phyloP scores from a whole-genome alignment of 2,797 vertebrate genomes.

The Scomberomorus guttatus region DNA sequence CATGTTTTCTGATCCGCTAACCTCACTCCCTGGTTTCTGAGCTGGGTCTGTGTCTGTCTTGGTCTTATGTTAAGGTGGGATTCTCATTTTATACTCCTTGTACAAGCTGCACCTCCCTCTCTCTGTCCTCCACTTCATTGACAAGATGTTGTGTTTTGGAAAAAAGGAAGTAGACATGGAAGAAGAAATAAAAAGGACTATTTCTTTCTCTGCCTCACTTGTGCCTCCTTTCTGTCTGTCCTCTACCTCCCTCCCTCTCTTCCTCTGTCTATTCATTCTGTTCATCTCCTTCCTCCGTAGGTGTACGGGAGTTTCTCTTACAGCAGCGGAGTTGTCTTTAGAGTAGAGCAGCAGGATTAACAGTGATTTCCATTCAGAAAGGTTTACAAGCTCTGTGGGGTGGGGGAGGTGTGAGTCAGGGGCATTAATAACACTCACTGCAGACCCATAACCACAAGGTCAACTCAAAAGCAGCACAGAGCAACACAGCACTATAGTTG shows the following conservation, averaged over 20 bases:
- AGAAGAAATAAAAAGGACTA: not conserved
- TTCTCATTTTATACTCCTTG: no score
- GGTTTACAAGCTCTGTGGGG: not conserved
- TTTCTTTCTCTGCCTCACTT: not conserved
- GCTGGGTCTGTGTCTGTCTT: no score
- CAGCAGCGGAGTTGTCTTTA: not conserved
- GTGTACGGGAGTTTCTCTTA: slow-evolving; percentile 9
- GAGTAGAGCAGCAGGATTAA: slow-evolving; percentile 23
- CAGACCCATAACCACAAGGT: not conserved
- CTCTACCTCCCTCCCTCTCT: not conserved
- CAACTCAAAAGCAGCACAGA: not conserved
- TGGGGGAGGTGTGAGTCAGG: not conserved
- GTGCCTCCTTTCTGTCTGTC: not conserved
- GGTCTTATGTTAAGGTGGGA: no score
- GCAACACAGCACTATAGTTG: not conserved
- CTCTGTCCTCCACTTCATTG: no score
- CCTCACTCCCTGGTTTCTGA: no score
- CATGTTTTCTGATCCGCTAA: no score
- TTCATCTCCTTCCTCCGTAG: not conserved
- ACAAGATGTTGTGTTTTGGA: no score
- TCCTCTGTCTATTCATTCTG: not conserved
- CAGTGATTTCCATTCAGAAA: slow-evolving; percentile 22
- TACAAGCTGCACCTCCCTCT: no score
- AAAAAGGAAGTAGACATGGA: not conserved
- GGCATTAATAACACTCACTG: not conserved